Evolutionary conservation across 2,113 vertebrate genomes (phyloP), one percentile per base, ranked within the genome.

Genomic region (Amblyornis subalaris): DNA sequence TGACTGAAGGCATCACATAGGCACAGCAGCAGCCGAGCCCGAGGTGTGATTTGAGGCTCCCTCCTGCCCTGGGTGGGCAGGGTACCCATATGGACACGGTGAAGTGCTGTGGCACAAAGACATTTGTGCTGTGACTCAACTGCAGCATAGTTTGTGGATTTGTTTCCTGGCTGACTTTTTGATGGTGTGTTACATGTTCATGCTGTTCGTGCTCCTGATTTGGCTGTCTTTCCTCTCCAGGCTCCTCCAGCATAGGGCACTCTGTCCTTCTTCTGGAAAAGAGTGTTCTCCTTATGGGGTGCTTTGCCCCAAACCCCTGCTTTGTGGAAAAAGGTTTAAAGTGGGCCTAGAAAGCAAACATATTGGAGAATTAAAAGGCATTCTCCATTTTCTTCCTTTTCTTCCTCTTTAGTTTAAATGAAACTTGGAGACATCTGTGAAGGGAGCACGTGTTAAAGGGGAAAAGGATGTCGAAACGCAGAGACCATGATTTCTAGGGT

Each of bases 21-120:
- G n/a, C 44, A 25, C 0, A 1, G 69, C 67, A 53, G 81, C 35
- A 36, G 71, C 28, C 0, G 3, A 21, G 14, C 24, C 54, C 47
- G 53, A 47, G 22, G 10, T 45, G 67, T 9, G 65, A n/a, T 42
- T 7, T 42, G 79, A 12, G 67, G 62, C 35, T 91, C n/a, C 35
- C 53, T 53, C 40, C 38, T 4, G 22, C 35, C 38, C 72, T 9
- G 51, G 13, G 31, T 0, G 0, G 36, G 38, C 74, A 69, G 16
- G 4, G 24, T 2, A 28, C 22, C 31, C 18, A 26, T 1, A 4
- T 1, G 7, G 72, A 66, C 5, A 0, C 1, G 2, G 33, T 10
- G 26, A 45, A 78, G 22, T 0, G 3, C 76, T 47, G 42, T 36
- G 72, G 24, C 47, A 77, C 36, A 13, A 29, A 62, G 51, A 38